phyloP scores from a whole-genome alignment of 37 sponge, comb jelly and placozoan species.

The Ephydatia muelleri region DNA sequence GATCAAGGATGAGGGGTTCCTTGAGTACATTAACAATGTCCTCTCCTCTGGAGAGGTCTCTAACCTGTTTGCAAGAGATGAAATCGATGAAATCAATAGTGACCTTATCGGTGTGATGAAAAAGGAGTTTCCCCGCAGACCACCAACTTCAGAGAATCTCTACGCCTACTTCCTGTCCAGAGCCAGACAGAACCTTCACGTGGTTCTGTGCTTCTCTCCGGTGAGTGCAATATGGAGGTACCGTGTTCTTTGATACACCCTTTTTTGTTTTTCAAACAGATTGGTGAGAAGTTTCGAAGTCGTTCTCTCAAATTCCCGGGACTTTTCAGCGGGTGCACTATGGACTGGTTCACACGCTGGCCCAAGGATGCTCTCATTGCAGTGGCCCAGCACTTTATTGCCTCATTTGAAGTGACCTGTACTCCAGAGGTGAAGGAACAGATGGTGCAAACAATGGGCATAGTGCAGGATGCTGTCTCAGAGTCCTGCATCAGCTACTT shows the following conservation, averaged over 20 bases:
- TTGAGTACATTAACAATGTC: constrained; percentile 99
- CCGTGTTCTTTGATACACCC: background rate
- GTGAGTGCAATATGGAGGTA: constrained; percentile 26
- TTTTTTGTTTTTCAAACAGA: constrained; percentile 32
- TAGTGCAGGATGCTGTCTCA: constrained; percentile 96
- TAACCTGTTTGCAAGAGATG: constrained; percentile 96
- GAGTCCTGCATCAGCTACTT: constrained; percentile 97
- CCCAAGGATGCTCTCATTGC: constrained; percentile 99
- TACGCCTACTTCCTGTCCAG: constrained; percentile 96
- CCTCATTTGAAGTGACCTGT: constrained; percentile 82
- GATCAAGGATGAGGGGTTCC: constrained; percentile 99
- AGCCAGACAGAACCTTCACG: constrained; percentile 96
- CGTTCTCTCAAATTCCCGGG: constrained; percentile 98
- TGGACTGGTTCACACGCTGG: constrained; percentile 99
- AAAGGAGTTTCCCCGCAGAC: constrained; percentile 92
- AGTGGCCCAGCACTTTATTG: constrained; percentile 95
- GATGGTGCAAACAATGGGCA: constrained; percentile 94
- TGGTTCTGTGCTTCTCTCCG: constrained; percentile 99
- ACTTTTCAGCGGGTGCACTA: constrained; percentile 98
- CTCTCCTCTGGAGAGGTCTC: constrained; percentile 99
- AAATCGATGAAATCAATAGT: constrained; percentile 93
- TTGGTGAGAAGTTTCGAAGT: constrained; percentile 98
- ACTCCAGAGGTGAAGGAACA: constrained; percentile 82
- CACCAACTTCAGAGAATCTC: constrained; percentile 98
- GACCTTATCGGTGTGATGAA: constrained; percentile 98